Evolutionary conservation across 2,113 vertebrate genomes (phyloP).

Genomic region (Catharus bicknelli): DNA sequence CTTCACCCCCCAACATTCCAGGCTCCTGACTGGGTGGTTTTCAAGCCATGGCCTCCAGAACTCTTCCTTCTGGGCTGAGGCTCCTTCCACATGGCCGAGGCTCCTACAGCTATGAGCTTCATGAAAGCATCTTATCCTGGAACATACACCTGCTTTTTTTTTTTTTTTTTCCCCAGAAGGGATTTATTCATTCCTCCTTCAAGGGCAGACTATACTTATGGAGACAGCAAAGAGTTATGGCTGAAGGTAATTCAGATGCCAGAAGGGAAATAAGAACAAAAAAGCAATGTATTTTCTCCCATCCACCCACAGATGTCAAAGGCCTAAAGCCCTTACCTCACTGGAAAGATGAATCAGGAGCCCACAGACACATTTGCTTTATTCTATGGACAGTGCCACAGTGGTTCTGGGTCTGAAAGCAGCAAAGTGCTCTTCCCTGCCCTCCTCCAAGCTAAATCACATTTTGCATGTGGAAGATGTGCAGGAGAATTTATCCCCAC

Average conservation of each 20-base stretch:
- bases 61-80: not conserved
- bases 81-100: not conserved
- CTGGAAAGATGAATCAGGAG: not conserved
- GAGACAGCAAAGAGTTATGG: not conserved
- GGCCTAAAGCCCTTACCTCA: not conserved
- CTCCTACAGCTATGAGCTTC: not conserved
- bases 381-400: rapidly evolving
- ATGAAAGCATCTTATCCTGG: not conserved
- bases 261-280: not conserved
- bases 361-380: not conserved
- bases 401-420: not conserved
- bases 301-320: not conserved
- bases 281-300: not conserved
- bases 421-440: not conserved
- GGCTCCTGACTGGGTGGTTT: not conserved
- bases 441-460: not conserved
- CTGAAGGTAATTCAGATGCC: not conserved
- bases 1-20: not conserved
- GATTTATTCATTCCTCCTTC: not conserved
- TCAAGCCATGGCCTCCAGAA: not conserved
- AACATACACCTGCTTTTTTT: not conserved
- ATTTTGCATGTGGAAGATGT: not conserved
- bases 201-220: not conserved
- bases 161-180: not conserved
- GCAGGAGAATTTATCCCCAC: not conserved